A percentile compares a stretch with the other conserved stretches of the same genome.
phyloP scores from a whole-genome alignment of 2,113 vertebrate species.

The Motacilla alba region DNA sequence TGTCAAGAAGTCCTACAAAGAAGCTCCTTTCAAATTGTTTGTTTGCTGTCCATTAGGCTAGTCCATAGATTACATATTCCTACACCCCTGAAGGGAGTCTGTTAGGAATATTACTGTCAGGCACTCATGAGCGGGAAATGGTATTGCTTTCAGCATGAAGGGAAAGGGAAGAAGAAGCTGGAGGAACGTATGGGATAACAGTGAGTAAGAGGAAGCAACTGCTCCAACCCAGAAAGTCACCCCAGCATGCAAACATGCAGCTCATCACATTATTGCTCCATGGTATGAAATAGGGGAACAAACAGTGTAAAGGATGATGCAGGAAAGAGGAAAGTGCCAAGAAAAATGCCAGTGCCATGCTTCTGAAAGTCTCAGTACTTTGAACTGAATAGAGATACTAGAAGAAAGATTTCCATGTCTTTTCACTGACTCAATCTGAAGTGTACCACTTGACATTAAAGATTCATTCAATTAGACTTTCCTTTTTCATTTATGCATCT shows the following conservation, averaged over 20 bases:
- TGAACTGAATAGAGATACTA: background rate
- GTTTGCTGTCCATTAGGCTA: background rate
- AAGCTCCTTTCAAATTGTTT: background rate
- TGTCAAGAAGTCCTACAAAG: background rate
- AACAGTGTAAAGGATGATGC: background rate
- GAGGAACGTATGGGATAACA: background rate
- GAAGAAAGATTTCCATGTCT: background rate
- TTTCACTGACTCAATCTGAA: background rate
- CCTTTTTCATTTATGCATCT: background rate
- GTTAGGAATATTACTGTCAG: background rate
- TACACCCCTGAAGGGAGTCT: background rate
- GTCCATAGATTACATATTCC: background rate
- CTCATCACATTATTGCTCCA: background rate
- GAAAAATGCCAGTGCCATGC: background rate
- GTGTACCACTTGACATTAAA: background rate
- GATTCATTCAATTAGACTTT: background rate
- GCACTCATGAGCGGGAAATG: background rate
- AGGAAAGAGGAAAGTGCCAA: background rate
- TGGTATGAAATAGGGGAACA: accelerated
- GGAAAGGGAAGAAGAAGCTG: background rate
- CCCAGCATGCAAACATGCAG: background rate
- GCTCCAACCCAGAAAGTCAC: background rate
- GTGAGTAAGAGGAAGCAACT: background rate
- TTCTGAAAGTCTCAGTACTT: background rate
- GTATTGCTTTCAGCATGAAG: background rate